Conservation (phyloP, 2,888 invertebrate genomes). For the Lasioglossum oenotherae region DNA sequence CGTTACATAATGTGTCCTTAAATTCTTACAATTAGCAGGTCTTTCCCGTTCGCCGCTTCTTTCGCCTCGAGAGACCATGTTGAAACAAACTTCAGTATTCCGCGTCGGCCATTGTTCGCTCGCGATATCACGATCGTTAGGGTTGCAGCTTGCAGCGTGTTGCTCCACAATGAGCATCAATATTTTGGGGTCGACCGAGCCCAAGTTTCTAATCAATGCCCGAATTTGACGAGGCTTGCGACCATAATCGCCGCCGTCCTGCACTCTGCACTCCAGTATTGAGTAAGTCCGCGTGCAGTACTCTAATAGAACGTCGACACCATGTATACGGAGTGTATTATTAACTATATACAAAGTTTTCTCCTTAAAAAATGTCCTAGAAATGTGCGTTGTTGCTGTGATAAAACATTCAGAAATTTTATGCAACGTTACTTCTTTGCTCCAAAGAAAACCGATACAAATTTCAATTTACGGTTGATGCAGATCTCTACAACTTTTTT, state of each 20-base stretch:
- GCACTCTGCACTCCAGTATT: background rate
- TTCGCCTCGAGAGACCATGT: background rate
- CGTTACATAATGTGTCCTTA: constrained; percentile 41
- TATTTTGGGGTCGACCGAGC: background rate
- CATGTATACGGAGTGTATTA: background rate
- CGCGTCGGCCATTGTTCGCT: background rate
- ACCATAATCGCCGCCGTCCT: background rate
- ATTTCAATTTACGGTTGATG: background rate
- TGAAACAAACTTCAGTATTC: background rate
- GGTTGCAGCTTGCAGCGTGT: background rate
- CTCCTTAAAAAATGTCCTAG: background rate
- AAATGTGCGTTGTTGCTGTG: background rate
- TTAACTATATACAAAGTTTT: background rate
- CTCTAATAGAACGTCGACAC: background rate
- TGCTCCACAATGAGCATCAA: background rate
- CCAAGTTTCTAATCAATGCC: background rate
- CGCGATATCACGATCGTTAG: constrained; percentile 4
- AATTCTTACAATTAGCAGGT: constrained; percentile 12
- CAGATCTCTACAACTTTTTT: background rate
- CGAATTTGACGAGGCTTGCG: background rate
- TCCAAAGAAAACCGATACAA: background rate
- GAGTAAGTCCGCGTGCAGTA: background rate
- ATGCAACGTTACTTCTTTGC: background rate
- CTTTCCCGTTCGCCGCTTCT: constrained; percentile 16
- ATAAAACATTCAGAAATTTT: background rate